A percentile compares a stretch with the other conserved stretches of the same genome.
These are phyloP conservation scores for Melanotaenia parkinsoni DNA, from an alignment of 2,797 vertebrate species.

Conservation along the genomic window DNA sequence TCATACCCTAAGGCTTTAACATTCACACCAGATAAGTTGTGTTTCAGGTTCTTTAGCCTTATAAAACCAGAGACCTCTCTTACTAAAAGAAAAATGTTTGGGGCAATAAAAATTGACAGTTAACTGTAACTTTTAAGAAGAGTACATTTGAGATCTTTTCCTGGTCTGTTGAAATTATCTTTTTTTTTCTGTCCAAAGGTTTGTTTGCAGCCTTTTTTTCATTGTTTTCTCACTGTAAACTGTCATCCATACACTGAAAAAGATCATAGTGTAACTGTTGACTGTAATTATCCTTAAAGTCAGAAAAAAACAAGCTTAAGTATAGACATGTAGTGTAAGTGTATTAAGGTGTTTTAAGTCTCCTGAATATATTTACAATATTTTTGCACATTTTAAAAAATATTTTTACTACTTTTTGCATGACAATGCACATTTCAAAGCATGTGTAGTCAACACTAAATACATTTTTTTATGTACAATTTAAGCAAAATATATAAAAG, in stretches of 20 bases:
- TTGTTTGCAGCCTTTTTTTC: slow-evolving; percentile 12
- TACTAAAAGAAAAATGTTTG: neutral
- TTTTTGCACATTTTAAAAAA: neutral
- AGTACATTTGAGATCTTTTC: neutral
- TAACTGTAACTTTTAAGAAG: neutral
- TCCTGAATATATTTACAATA: neutral
- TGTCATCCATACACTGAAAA: slow-evolving; percentile 1
- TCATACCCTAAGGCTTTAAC: neutral
- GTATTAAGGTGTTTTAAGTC: no score
- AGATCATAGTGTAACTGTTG: no score
- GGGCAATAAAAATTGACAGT: neutral
- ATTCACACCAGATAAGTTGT: neutral
- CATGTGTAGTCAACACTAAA: no score
- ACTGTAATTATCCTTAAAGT: no score
- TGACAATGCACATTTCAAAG: neutral
- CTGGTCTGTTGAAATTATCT: neutral
- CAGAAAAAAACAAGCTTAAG: no score
- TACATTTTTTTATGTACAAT: neutral
- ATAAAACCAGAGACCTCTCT: neutral
- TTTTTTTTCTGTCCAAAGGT: slow-evolving; percentile 46
- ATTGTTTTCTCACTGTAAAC: slow-evolving; percentile 10
- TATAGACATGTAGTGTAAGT: no score
- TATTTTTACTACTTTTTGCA: neutral
- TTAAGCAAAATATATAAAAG: neutral
- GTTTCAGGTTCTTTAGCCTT: neutral